Evolutionary conservation across 2,888 invertebrate genomes (phyloP), one percentile per base, ranked within the genome.

Genomic region (Dioctria linearis): DNA sequence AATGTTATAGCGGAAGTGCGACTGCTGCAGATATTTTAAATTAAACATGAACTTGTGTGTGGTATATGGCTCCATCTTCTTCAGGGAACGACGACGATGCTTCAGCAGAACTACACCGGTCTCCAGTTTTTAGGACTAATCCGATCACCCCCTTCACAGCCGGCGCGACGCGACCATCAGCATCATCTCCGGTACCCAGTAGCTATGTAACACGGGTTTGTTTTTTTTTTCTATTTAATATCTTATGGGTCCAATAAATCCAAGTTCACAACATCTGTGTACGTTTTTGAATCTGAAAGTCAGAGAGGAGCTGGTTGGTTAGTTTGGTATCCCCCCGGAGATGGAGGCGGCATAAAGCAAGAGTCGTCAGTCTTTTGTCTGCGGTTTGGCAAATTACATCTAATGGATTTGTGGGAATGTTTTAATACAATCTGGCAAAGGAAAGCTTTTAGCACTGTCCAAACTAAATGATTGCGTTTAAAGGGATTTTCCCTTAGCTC

Each of bases 21-120:
- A 75, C 75, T 75, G 75, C 75, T 75, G 75, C 75, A 75, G 75
- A 75, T 61, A 75, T 75, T 75, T 25, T 75, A 75, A 75, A 75
- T 75, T 75, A 75, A 75, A 75, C 75, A 75, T 59, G 75, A 61
- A 43, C 75, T 75, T 57, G 61, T 75, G 75, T 61, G 75, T n/a
- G n/a, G n/a, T n/a, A 51, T 51, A 39, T 25, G 25, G 25, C 25
- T 25, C 25, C 25, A 25, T 25, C 25, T 25, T 1, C 25, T 25
- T 25, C 25, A 25, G 25, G 25, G 25, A 25, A 8, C 46, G 49
- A 43, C 46, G 49, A 43, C 40, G 37, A 40, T 46, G 39, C n/a
- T 40, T n/a, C n/a, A 13, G 54, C 8, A 49, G 25, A 54, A 71
- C 8, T 71, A 63, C 11, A 63, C 61, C 39, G 66, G 42, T 13